Evolutionary conservation across 2,797 vertebrate species (phyloP).

Genomic region (Centropyge bicolor): DNA sequence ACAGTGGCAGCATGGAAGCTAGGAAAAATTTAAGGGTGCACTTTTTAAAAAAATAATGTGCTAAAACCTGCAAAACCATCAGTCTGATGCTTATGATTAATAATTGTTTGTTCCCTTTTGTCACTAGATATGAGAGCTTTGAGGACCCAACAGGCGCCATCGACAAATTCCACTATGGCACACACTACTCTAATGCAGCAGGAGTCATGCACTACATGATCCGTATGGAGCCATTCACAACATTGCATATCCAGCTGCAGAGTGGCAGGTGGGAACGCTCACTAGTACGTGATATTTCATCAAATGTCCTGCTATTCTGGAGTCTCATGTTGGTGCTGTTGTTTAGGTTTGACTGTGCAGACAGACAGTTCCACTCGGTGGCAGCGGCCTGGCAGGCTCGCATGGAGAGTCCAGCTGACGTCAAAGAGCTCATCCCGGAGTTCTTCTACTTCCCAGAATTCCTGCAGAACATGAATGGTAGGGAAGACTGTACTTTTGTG

Average conservation of each 20-base stretch:
- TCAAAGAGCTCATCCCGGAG: conserved; percentile 98
- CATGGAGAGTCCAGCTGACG: conserved; percentile 96
- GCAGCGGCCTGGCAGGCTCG: conserved; percentile 96
- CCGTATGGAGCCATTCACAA: conserved; percentile 96
- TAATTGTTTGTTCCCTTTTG: background rate
- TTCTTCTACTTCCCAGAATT: conserved; percentile 98
- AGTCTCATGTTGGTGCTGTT: background rate
- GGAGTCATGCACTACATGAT: conserved; percentile 99
- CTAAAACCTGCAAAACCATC: background rate
- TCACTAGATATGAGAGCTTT: conserved; percentile 94
- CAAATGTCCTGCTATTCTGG: background rate
- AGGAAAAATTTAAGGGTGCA: background rate
- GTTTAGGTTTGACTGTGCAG: conserved; percentile 94
- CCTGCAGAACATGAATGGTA: conserved; percentile 95
- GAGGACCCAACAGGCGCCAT: conserved; percentile 95
- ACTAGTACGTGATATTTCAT: rapidly evolving
- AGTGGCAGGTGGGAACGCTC: conserved; percentile 89
- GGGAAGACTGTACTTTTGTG: background rate
- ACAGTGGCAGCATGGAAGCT: background rate
- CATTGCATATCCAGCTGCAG: conserved; percentile 96
- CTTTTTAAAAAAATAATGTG: background rate
- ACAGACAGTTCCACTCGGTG: conserved; percentile 97
- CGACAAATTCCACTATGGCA: conserved; percentile 98
- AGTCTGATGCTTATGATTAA: background rate
- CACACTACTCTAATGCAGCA: conserved; percentile 98